Evolutionary conservation across 1,140 invertebrate species (phyloP).

Genomic region (Heliconius eleuchia): DNA sequence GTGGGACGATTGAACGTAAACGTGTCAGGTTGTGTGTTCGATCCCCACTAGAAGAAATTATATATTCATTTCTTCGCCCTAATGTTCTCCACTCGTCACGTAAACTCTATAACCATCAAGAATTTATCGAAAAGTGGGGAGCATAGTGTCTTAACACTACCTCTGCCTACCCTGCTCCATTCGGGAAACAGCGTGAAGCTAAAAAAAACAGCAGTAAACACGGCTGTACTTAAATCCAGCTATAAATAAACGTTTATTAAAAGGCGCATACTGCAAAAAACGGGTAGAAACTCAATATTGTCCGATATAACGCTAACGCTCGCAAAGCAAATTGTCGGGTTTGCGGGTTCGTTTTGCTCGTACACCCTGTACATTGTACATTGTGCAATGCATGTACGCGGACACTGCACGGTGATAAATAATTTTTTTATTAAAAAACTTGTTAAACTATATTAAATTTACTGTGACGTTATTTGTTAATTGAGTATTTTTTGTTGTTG

Average conservation of each 20-base stretch:
- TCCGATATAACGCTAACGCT: constrained; percentile 17
- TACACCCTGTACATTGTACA: neutral
- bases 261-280: constrained; percentile 24
- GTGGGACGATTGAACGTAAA: too few relatives aligned
- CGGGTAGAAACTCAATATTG: constrained; percentile 23
- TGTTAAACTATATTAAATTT: neutral
- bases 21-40: too few relatives aligned
- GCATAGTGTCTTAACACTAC: too few relatives aligned
- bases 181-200: too few relatives aligned
- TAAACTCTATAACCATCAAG: too few relatives aligned
- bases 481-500: neutral
- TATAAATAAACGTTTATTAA: constrained; percentile 33
- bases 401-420: neutral
- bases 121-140: too few relatives aligned
- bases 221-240: constrained; percentile 10
- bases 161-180: too few relatives aligned
- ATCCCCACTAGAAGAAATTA: too few relatives aligned
- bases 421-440: neutral
- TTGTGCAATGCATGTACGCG: neutral
- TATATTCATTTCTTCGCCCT: too few relatives aligned
- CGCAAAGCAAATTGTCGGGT: constrained; percentile 26
- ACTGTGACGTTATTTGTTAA: neutral
- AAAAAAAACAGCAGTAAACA: neutral
- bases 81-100: too few relatives aligned
- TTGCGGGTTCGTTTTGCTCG: constrained; percentile 27